Base-by-base conservation (phyloP, 2,888 invertebrate species). In the Dicranocentrus wangi region DNA sequence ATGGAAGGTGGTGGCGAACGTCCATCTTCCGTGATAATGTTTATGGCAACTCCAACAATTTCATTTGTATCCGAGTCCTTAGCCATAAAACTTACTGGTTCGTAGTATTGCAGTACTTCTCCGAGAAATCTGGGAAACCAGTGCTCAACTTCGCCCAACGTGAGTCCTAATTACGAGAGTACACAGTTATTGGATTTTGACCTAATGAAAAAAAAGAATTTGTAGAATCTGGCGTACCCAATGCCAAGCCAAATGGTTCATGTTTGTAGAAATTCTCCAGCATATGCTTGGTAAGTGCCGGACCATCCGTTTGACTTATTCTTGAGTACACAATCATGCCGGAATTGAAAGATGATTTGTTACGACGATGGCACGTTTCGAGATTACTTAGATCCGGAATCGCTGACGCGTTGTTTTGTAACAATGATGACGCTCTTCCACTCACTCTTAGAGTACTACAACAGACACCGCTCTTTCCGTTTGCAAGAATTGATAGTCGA, bases 221-320 rank as follows among this genome's bases (percentile, higher is more conserved):
- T 47, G 2, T 47, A 10, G 10, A 47, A 10, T 47, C 13, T 47
- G n/a, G 3, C 70, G 42, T 47, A 76, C 81, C 81, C 47, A 81
- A 60, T n/a, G 81, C 81, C 5, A 81, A 27, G 15, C 81, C 81
- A 32, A 81, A 81, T 1, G 81, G 81, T 27, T 81, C 81, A 19
- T 77, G 23, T 10, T 63, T 51, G 25, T 71, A 81, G 19, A 81
- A 81, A 13, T 61, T 47, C 0, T 58, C 53, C 19, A 81, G 13
- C 39, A 81, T 42, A 42, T 71, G 71, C 13, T 77, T n/a, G 0
- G 81, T 71, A 1, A 81, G 21, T 10, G 13, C 58, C 1, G 77
- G 69, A 1, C 21, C 21, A 7, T 77, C 77, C 25, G 25, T 61
- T 1, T 68, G 51, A n/a, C 61, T 13, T 7, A 77, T 69, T 51